Conservation (phyloP, 2,888 invertebrate genomes). For the Ochropleura leucogaster region DNA sequence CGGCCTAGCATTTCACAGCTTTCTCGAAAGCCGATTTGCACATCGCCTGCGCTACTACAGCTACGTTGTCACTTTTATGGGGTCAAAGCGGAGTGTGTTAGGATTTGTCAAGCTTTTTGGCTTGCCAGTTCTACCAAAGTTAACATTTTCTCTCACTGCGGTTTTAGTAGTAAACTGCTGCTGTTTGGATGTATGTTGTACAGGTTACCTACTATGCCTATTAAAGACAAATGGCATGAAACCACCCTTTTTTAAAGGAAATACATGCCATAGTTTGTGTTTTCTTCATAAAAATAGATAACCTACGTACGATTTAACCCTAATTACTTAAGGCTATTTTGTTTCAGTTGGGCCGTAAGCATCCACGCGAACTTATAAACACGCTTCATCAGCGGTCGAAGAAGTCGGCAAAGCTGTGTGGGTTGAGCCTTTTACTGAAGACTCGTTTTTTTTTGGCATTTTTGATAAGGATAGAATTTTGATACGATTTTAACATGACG, state of each 20-base stretch:
- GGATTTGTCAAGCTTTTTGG: conserved; percentile 2
- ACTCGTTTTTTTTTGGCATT: background rate
- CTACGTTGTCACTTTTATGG: conserved; percentile 10
- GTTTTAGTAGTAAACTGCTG: background rate
- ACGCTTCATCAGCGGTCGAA: conserved; percentile 9
- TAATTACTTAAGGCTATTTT: too few relatives aligned
- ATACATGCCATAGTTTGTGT: background rate
- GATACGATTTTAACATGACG: background rate
- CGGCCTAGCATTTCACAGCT: background rate
- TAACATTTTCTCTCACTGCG: background rate
- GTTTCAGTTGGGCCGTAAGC: conserved; percentile 6
- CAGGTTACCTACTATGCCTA: background rate
- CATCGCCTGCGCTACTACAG: background rate
- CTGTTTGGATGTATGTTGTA: background rate
- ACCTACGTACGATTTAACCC: too few relatives aligned
- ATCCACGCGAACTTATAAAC: conserved; percentile 12
- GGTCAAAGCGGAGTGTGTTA: background rate
- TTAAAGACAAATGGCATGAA: background rate
- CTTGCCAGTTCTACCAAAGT: background rate
- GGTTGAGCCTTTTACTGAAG: background rate
- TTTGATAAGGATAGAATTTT: background rate
- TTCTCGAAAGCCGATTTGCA: background rate
- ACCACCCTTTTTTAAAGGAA: background rate
- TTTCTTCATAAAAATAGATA: background rate
- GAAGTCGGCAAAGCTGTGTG: background rate